These are phyloP conservation scores for Autographa pulchrina DNA, from an alignment of 2,888 invertebrate genomes.

Conservation along the genomic window DNA sequence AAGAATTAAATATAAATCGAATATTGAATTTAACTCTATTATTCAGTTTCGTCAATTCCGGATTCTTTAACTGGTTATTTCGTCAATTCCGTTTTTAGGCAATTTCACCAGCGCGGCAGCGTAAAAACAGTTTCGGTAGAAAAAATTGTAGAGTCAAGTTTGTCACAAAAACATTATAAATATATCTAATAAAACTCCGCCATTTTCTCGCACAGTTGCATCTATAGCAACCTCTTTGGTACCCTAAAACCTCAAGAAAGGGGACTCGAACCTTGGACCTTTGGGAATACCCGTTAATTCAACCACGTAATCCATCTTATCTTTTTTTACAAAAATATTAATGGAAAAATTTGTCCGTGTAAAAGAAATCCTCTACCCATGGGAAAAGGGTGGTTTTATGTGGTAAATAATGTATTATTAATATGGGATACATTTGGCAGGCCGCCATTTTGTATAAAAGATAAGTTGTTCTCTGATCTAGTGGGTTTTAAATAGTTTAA, in stretches of 20 bases:
- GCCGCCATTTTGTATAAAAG: constrained; percentile 40
- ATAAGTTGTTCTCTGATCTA: constrained; percentile 46
- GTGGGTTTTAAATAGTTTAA: constrained; percentile 42
- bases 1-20: too few species aligned
- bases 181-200: constrained; percentile 17
- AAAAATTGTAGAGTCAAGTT: too few species aligned
- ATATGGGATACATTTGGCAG: constrained; percentile 41
- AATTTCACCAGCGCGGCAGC: too few species aligned
- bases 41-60: too few species aligned
- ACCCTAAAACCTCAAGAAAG: constrained; percentile 62
- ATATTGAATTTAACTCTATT: too few species aligned
- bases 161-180: too few species aligned
- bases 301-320: constrained; percentile 88
- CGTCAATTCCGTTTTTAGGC: too few species aligned
- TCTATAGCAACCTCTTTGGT: constrained; percentile 26
- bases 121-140: too few species aligned
- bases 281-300: constrained; percentile 79
- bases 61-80: too few species aligned
- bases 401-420: constrained; percentile 52
- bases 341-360: constrained; percentile 82
- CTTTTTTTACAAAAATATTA: constrained; percentile 78
- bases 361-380: constrained; percentile 78
- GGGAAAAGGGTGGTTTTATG: constrained; percentile 65
- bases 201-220: constrained; percentile 28
- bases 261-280: constrained; percentile 72